phyloP scores from a whole-genome alignment of 2,113 vertebrate species.

The Pelodiscus sinensis region DNA sequence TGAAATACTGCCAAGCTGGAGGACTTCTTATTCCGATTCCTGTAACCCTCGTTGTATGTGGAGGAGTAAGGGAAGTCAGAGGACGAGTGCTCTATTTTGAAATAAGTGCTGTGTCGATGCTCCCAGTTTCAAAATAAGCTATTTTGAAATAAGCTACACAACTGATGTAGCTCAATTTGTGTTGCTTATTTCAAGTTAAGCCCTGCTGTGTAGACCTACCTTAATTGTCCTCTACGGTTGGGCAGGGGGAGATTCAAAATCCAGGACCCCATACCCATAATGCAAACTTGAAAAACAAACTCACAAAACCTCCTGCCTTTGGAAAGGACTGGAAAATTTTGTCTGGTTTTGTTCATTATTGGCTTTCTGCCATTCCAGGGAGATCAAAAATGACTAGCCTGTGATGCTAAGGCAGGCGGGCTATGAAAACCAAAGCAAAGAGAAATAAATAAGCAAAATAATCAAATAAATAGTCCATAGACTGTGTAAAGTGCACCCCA shows the following conservation, averaged over 20 bases:
- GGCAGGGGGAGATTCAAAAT: not conserved
- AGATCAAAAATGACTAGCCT: not conserved
- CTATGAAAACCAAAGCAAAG: not conserved
- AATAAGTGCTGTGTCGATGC: no score
- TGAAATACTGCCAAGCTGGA: no score
- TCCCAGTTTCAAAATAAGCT: no score
- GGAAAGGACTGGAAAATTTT: not conserved
- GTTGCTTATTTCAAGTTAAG: no score
- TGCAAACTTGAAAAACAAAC: not conserved
- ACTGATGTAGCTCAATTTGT: no score
- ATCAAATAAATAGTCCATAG: not conserved
- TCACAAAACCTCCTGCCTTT: not conserved
- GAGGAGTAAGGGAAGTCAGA: no score
- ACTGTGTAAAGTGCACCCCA: conserved; percentile 18
- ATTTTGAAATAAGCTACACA: no score
- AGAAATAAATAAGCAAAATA: not conserved
- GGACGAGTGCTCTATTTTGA: no score
- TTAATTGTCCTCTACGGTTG: not conserved
- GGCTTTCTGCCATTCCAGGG: not conserved
- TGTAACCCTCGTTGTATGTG: no score
- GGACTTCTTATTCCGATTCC: no score
- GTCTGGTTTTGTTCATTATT: not conserved
- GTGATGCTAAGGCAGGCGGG: not conserved
- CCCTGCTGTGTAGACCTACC: no score
- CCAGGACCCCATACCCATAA: not conserved